Conservation (phyloP, 2,113 vertebrate genomes). For the Emberiza fucata region DNA sequence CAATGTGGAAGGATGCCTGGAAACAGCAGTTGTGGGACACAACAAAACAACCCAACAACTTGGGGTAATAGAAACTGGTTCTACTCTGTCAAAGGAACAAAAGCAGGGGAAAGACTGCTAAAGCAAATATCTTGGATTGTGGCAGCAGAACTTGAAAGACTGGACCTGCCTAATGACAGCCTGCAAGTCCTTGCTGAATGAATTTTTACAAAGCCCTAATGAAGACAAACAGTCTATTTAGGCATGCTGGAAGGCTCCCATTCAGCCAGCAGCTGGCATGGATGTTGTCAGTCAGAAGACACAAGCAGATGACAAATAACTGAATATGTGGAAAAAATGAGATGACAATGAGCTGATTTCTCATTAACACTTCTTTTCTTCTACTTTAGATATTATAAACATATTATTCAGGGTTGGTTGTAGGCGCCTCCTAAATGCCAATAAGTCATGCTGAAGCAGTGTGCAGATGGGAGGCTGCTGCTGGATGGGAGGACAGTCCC, state of each 20-base stretch:
- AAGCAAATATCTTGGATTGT: not conserved
- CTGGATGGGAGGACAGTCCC: not conserved
- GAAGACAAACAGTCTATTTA: constrained; percentile 67
- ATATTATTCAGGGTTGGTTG: constrained; percentile 9
- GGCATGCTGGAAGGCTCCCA: constrained; percentile 47
- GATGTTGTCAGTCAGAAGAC: constrained; percentile 55
- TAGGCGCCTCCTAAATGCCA: not conserved
- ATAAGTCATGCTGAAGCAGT: not conserved
- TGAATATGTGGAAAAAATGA: constrained; percentile 57
- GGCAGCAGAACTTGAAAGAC: constrained; percentile 23
- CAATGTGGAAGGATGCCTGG: not conserved
- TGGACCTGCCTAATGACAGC: not conserved
- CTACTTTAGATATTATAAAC: constrained; percentile 46
- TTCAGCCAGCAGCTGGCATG: constrained; percentile 68
- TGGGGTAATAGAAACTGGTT: not conserved
- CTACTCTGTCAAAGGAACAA: not conserved
- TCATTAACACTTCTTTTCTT: constrained; percentile 63
- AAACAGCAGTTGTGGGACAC: not conserved
- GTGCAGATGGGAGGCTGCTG: not conserved
- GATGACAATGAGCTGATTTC: constrained; percentile 64
- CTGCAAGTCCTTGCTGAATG: not conserved
- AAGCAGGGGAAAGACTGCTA: not conserved
- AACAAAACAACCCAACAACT: not conserved
- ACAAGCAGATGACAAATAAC: constrained; percentile 61
- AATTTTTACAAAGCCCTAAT: constrained; percentile 59